Evolutionary conservation across 2,888 invertebrate genomes (phyloP), one percentile per base, ranked within the genome.

Genomic region (Drosophila mimetica): DNA sequence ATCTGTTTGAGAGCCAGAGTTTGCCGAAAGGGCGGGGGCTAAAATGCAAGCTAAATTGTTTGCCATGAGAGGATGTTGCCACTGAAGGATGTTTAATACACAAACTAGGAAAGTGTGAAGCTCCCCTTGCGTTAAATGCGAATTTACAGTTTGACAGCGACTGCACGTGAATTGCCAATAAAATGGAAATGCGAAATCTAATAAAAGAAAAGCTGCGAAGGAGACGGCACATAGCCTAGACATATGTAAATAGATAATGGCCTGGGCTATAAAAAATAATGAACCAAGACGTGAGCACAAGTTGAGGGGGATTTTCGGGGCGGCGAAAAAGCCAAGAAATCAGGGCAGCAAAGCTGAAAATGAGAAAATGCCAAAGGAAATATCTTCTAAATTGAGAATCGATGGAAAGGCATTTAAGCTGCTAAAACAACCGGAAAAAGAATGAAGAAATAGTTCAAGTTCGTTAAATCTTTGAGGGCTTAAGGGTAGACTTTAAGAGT

Each of bases 1-100:
- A 89, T 90, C 88, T 86, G 88, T 84, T 64, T 75, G 81, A 88
- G 83, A 79, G 77, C 41, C 47, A 32, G 48, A 36, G 67, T 55
- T 46, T 39, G 50, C 42, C 8, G 20, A 32, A 9, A 44, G 47
- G 41, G 36, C 9, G n/a, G 64, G 41, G 20, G 52, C 25, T 7
- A 61, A 61, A 69, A 74, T 80, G 84, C 79, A 78, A 59, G 80
- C 63, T 50, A 65, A 72, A 72, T 76, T 74, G 76, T 78, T 65
- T 65, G 65, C 54, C 42, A 44, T 16, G 14, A 37, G 16, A 39
- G 50, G 57, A 30, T 50, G n/a, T n/a, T n/a, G n/a, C 63, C 63
- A 42, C 50, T 64, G 51, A 51, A 63, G 64, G 39, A 57, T 50
- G 61, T 34, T 42, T 58, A 57, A 60, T 52, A 69, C 53, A 28